Percentiles rank a stretch among this genome's conserved stretches.
These are phyloP conservation scores for Lordiphosa collinella DNA, from an alignment of 1,140 invertebrate species.

Conservation along the genomic window DNA sequence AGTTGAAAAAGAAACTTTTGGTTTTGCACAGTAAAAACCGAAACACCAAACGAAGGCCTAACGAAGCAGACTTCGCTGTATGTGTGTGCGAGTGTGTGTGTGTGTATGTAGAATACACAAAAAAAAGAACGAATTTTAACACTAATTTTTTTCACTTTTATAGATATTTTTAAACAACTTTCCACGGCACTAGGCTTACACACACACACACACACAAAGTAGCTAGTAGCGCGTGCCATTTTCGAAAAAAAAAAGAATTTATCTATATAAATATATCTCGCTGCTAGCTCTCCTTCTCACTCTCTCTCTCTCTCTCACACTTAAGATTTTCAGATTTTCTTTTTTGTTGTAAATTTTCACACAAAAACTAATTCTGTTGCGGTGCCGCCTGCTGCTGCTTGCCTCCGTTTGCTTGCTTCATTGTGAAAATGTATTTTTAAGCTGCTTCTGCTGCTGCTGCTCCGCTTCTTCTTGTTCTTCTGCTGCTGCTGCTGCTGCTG, in stretches of 20 bases:
- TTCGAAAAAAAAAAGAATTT: slow-evolving; percentile 12
- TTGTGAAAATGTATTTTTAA: slow-evolving; percentile 78
- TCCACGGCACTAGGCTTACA: slow-evolving; percentile 22
- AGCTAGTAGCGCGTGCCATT: slow-evolving; percentile 56
- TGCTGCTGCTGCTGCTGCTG: slow-evolving; percentile 42
- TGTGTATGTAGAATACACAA: slow-evolving; percentile 67
- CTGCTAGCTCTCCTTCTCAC: neutral
- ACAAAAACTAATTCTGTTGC: slow-evolving; percentile 19
- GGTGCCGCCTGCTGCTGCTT: slow-evolving; percentile 24
- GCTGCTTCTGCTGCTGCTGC: slow-evolving; percentile 52
- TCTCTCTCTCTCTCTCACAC: neutral
- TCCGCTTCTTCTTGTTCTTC: slow-evolving; percentile 28
- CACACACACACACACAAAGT: no score
- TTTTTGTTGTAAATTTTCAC: slow-evolving; percentile 8
- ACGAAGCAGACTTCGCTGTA: slow-evolving; percentile 2
- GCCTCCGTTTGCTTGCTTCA: slow-evolving; percentile 70
- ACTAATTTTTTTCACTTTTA: slow-evolving; percentile 10
- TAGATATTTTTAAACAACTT: slow-evolving; percentile 46
- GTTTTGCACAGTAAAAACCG: slow-evolving; percentile 2
- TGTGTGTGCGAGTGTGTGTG: slow-evolving; percentile 20
- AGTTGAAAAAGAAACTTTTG: slow-evolving; percentile 29
- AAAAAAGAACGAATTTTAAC: slow-evolving; percentile 4
- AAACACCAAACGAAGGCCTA: slow-evolving; percentile 24
- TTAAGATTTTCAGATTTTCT: neutral
- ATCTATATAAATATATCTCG: no score